Percentiles rank a stretch among this genome's conserved stretches.
These are phyloP conservation scores for Prionace glauca DNA, from an alignment of 2,797 vertebrate species.

Conservation along the genomic window DNA sequence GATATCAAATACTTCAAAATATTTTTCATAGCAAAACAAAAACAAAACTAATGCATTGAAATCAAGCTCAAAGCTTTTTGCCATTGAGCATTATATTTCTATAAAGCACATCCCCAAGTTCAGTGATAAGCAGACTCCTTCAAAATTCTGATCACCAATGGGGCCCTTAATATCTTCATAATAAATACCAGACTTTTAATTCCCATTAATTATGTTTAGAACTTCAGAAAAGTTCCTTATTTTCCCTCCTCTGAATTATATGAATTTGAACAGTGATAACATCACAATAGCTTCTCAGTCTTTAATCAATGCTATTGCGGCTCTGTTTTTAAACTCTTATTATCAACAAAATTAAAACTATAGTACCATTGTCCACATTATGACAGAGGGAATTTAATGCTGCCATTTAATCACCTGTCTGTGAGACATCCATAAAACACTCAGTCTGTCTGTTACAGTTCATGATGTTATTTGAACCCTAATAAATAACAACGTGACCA, in stretches of 20 bases:
- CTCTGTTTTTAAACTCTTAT: background rate
- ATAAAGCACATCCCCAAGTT: background rate
- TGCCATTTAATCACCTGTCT: background rate
- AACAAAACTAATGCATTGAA: slow-evolving; percentile 25
- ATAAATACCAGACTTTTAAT: slow-evolving; percentile 10
- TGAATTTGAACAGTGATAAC: slow-evolving; percentile 14
- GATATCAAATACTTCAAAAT: too few species aligned
- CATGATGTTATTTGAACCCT: background rate
- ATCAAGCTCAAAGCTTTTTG: too few species aligned
- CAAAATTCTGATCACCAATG: slow-evolving; percentile 15
- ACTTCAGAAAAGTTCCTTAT: slow-evolving; percentile 13
- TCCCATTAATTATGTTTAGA: background rate
- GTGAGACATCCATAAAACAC: background rate
- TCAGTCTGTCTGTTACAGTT: background rate
- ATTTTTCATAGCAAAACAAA: background rate
- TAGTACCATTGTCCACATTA: background rate
- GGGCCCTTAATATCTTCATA: background rate
- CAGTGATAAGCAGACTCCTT: background rate
- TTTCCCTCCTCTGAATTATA: background rate
- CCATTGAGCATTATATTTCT: background rate
- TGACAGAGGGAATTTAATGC: background rate
- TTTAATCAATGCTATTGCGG: background rate
- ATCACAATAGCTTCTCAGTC: background rate
- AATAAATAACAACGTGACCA: background rate
- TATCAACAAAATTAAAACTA: background rate